These are phyloP conservation scores for Styela clava DNA, from an alignment of 23 tunicate species.

Conservation along the genomic window DNA sequence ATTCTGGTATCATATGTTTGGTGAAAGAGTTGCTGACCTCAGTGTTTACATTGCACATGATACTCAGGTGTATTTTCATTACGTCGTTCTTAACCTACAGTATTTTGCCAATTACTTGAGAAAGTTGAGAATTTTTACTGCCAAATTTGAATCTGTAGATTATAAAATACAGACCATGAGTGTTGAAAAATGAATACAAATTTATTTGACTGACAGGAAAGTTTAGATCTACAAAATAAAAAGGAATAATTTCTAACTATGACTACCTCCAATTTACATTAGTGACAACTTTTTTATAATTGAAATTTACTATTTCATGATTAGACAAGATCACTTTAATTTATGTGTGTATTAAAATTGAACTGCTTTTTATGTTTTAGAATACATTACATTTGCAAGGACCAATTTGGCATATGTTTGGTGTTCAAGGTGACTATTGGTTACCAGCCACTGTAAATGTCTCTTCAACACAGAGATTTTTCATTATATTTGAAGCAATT, in stretches of 20 bases:
- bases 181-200: too few species aligned
- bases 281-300: too few species aligned
- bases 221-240: too few species aligned
- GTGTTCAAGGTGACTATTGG: constrained; percentile 91
- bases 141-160: not conserved
- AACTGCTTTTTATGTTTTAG: constrained; percentile 42
- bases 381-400: constrained; percentile 29
- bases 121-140: not conserved
- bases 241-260: too few species aligned
- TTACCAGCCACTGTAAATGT: constrained; percentile 57
- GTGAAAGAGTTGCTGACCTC: constrained; percentile 48
- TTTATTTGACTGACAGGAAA: too few species aligned
- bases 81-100: too few species aligned
- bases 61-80: constrained; percentile 34
- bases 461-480: constrained; percentile 45
- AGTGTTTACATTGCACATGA: constrained; percentile 72
- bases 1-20: constrained; percentile 96
- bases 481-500: constrained; percentile 73
- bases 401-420: constrained; percentile 46
- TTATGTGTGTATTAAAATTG: too few species aligned
- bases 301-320: too few species aligned
- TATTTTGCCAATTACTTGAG: not conserved
- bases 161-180: not conserved
- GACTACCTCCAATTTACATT: too few species aligned
- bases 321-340: too few species aligned